phyloP scores from a whole-genome alignment of 2,888 invertebrate species.

The Zygogramma bicolorata region DNA sequence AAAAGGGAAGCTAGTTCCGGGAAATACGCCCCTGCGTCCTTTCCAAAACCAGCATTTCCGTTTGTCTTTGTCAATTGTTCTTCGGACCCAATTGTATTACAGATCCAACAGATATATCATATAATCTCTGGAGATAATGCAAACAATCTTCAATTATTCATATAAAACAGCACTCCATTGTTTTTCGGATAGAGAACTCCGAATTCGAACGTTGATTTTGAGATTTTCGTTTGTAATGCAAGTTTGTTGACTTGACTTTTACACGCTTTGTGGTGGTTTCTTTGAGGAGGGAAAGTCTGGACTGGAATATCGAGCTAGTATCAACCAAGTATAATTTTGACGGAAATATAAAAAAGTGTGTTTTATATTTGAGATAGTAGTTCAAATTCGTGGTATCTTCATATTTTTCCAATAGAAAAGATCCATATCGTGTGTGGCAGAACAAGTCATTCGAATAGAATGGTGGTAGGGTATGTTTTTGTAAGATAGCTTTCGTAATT shows the following conservation, averaged over 20 bases:
- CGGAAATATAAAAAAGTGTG: neutral
- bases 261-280: constrained; percentile 3
- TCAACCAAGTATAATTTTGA: neutral
- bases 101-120: constrained; percentile 22
- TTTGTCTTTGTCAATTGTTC: constrained; percentile 5
- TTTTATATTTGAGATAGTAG: too few relatives aligned
- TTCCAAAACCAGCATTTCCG: neutral
- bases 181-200: constrained; percentile 14
- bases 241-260: constrained; percentile 13
- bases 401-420: too few relatives aligned
- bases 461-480: too few relatives aligned
- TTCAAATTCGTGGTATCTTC: too few relatives aligned
- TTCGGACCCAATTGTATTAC: constrained; percentile 3
- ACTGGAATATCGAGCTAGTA: neutral
- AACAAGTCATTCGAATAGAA: too few relatives aligned
- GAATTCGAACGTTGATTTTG: constrained; percentile 2
- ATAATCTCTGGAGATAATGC: constrained; percentile 18
- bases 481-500: too few relatives aligned
- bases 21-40: neutral
- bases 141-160: constrained; percentile 28
- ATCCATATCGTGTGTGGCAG: too few relatives aligned
- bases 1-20: neutral
- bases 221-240: constrained; percentile 4
- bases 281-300: neutral
- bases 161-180: constrained; percentile 22